Base-by-base conservation (phyloP, 2,797 vertebrate species). In the Poecilia velifera region DNA sequence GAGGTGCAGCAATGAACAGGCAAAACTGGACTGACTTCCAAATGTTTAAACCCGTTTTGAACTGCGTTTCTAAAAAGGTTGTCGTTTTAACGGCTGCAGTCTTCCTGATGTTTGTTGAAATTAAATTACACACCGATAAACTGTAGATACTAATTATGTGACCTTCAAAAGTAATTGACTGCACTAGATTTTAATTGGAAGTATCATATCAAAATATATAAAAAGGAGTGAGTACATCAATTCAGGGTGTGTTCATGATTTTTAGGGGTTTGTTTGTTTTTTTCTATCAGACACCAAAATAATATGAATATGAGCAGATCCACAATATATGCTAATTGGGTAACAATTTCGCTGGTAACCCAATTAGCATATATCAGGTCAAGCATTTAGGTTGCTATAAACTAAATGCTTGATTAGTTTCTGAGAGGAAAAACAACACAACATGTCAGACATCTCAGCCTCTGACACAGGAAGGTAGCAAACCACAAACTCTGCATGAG, bases 391-490 rank as follows among this genome's bases (percentile, higher is more conserved):
- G 9, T 18, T 59, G 22, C 20, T 25, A 59, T 45, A 0, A 76
- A 72, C 70, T 39, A 59, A 77, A 81, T 3, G 46, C 41, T 71
- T 0, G 31, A 47, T 16, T 45, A 39, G 72, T 76, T 49, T 76
- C 25, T 47, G 14, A 8, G 36, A 47, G 0, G 53, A 6, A 39
- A 77, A 78, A 28, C 31, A 73, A 47, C 39, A 71, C 28, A 53
- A 83, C 72, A 85, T 45, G 3, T 81, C 76, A 78, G 87, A 89
- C 85, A 2, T 51, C 57, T 64, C 79, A 74, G 49, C n/a, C 77
- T 72, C 8, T 76, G 62, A 82, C 53, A 88, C 89, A 92, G 93
- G 93, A 94, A 92, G 86, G 43, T 22, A 74, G 87, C 88, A 25
- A 79, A 92, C 92, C 93, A 88, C 91, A 92, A 78, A 77, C n/a